These are phyloP conservation scores for Ctena decussata DNA, from an alignment of 2,888 invertebrate species.

Conservation along the genomic window DNA sequence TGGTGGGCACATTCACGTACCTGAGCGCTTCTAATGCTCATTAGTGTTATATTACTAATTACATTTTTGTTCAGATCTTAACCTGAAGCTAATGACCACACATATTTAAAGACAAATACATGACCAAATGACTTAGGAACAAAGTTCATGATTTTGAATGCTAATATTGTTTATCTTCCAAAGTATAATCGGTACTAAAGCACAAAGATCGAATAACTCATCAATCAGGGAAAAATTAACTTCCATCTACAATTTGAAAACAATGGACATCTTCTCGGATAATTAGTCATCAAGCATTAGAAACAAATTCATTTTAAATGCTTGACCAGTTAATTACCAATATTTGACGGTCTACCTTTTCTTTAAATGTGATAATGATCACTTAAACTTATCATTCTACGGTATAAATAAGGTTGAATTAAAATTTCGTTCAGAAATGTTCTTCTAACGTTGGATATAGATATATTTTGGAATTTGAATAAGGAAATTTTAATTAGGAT, in stretches of 20 bases:
- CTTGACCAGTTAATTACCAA: slow-evolving; percentile 4
- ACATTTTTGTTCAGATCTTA: not conserved
- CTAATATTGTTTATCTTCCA: not conserved
- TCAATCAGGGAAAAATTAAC: not conserved
- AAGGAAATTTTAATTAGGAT: no score
- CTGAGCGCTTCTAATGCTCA: not conserved
- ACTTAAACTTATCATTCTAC: not conserved
- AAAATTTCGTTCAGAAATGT: no score
- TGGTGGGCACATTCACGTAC: no score
- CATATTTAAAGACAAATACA: not conserved
- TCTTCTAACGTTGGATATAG: no score
- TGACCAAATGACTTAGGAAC: slow-evolving; percentile 1
- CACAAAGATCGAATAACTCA: not conserved
- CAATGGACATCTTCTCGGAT: not conserved
- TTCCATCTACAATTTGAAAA: not conserved
- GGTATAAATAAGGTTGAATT: not conserved
- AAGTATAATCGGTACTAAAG: not conserved
- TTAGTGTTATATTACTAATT: slow-evolving; percentile 5
- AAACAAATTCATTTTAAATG: not conserved
- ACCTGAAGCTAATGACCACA: not conserved
- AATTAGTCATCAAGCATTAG: slow-evolving; percentile 6
- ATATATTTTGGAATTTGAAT: no score
- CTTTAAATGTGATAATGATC: not conserved
- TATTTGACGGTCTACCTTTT: not conserved
- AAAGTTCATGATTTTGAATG: slow-evolving; percentile 1